These are phyloP conservation scores for Drosophila erecta DNA, from an alignment of 1,140 invertebrate genomes.

Conservation along the genomic window DNA sequence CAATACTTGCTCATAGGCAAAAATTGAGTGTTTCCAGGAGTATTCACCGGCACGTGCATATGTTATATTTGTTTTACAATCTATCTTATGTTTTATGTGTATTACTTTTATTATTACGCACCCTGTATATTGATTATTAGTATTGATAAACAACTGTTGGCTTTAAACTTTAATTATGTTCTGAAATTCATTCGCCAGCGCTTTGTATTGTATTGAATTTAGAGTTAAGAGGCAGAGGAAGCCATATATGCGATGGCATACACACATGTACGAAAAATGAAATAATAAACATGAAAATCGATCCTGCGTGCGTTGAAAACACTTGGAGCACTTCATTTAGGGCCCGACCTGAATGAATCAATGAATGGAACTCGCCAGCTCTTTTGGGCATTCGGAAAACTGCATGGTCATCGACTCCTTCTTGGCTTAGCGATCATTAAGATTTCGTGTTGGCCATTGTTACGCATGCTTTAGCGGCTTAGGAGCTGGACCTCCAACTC, in stretches of 20 bases:
- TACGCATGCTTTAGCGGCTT: slow-evolving; percentile 78
- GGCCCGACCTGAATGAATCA: slow-evolving; percentile 74
- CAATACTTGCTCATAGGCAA: slow-evolving; percentile 47
- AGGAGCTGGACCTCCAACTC: slow-evolving; percentile 22
- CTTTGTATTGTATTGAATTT: slow-evolving; percentile 65
- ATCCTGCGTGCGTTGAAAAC: slow-evolving; percentile 50
- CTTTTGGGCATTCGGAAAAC: slow-evolving; percentile 56
- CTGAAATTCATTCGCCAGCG: slow-evolving; percentile 67
- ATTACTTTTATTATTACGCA: slow-evolving; percentile 67
- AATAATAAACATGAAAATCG: slow-evolving; percentile 66
- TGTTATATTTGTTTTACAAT: slow-evolving; percentile 73
- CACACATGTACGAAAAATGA: slow-evolving; percentile 61
- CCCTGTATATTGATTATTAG: slow-evolving; percentile 72
- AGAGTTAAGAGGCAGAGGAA: slow-evolving; percentile 57
- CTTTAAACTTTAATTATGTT: slow-evolving; percentile 62
- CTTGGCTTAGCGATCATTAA: slow-evolving; percentile 76
- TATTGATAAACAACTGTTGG: slow-evolving; percentile 56
- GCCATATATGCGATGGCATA: slow-evolving; percentile 40
- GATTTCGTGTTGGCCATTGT: slow-evolving; percentile 75
- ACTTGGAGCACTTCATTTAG: slow-evolving; percentile 75
- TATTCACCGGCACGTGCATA: slow-evolving; percentile 58
- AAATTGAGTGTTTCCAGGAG: slow-evolving; percentile 27
- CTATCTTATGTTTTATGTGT: slow-evolving; percentile 67
- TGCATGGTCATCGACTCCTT: slow-evolving; percentile 71
- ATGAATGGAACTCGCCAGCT: slow-evolving; percentile 63